Evolutionary conservation across 1,140 invertebrate genomes (phyloP).

Genomic region (Laupala kohalensis): DNA sequence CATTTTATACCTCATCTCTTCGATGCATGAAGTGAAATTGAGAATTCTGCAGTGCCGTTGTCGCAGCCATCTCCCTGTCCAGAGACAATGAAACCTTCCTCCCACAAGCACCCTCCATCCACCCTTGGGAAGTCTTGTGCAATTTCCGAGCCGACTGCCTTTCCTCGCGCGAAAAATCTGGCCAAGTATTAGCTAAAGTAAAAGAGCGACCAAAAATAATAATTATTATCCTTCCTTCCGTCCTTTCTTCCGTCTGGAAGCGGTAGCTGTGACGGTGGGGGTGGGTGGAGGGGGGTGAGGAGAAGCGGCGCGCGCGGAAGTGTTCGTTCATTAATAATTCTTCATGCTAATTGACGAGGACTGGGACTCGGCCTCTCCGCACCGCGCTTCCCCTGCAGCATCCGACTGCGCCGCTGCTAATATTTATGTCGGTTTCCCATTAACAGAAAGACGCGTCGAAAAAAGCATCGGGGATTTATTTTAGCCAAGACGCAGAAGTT

Average conservation of each 20-base stretch:
- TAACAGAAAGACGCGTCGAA: neutral
- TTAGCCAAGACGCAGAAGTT: neutral
- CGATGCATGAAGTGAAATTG: too few species aligned
- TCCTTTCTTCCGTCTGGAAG: neutral
- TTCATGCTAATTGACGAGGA: neutral
- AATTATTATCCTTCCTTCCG: neutral
- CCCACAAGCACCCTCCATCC: too few species aligned
- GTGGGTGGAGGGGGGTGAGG: neutral
- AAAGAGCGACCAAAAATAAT: neutral
- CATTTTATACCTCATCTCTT: too few species aligned
- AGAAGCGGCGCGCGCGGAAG: neutral
- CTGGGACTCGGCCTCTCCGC: neutral
- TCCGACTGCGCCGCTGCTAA: too few species aligned
- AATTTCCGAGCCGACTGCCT: neutral
- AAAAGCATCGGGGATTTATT: neutral
- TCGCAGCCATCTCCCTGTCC: too few species aligned
- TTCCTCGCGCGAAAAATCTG: neutral
- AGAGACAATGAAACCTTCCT: neutral
- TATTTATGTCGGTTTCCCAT: neutral
- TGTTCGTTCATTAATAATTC: neutral
- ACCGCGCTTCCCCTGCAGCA: too few species aligned
- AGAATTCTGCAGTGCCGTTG: too few species aligned
- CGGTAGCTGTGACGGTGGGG: too few species aligned
- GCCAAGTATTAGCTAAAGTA: neutral
- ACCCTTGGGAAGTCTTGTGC: neutral